A percentile compares a stretch with the other conserved stretches of the same genome.
These are phyloP conservation scores for Berghia stephanieae DNA, from an alignment of 1,140 invertebrate genomes.

Conservation along the genomic window DNA sequence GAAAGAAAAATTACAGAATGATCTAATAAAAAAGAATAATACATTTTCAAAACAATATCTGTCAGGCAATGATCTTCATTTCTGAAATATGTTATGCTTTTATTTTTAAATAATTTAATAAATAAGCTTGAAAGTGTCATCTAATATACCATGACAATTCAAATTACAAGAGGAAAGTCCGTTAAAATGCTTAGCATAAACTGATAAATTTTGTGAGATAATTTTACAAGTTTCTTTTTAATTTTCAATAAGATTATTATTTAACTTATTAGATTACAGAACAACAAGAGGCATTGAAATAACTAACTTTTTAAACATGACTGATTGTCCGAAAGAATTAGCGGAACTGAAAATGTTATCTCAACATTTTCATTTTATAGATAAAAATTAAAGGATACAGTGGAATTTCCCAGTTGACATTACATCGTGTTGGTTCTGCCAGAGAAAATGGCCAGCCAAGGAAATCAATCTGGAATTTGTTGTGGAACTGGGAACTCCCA, in stretches of 20 bases:
- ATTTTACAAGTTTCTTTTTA: no score
- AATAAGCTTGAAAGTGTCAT: neutral
- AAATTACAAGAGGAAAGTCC: no score
- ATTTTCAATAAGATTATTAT: no score
- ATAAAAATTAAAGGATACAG: slow-evolving; percentile 55
- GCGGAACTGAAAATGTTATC: no score
- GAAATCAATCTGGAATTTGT: slow-evolving; percentile 56
- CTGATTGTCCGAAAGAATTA: no score
- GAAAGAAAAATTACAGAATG: neutral
- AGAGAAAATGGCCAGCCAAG: slow-evolving; percentile 56
- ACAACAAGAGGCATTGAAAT: no score
- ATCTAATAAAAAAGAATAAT: neutral
- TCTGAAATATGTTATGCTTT: neutral
- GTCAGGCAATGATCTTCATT: neutral
- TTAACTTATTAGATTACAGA: no score
- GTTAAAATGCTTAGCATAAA: no score
- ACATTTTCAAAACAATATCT: neutral
- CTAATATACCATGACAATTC: no score
- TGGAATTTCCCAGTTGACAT: slow-evolving; percentile 56
- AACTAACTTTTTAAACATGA: no score
- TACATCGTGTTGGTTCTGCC: slow-evolving; percentile 29
- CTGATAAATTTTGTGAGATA: no score
- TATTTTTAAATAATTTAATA: neutral
- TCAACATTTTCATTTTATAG: no score
- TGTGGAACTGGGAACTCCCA: slow-evolving; percentile 59